A percentile compares a stretch with the other conserved stretches of the same genome.
These are phyloP conservation scores for Shinisaurus crocodilurus DNA, from an alignment of 2,113 vertebrate species.

Conservation along the genomic window DNA sequence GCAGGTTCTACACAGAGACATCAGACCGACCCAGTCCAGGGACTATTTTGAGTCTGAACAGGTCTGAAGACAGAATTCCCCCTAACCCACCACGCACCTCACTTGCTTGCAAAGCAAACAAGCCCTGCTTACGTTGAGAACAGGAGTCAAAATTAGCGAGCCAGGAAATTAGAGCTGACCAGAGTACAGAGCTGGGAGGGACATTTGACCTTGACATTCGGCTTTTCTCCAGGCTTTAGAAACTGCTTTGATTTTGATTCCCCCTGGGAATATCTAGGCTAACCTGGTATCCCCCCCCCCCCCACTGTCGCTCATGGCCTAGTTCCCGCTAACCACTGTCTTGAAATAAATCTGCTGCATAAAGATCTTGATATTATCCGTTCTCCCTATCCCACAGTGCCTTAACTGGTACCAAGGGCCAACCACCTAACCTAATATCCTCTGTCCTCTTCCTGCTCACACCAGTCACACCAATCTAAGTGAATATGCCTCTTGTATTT, in stretches of 20 bases:
- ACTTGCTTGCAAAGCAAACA: slow-evolving; percentile 24
- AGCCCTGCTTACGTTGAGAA: slow-evolving; percentile 16
- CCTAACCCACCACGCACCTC: neutral
- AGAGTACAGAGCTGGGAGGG: slow-evolving; percentile 32
- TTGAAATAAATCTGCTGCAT: neutral
- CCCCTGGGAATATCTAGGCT: slow-evolving; percentile 6
- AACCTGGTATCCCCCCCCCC: neutral
- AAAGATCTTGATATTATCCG: neutral
- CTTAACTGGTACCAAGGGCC: neutral
- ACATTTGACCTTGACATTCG: slow-evolving; percentile 41
- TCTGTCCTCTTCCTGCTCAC: neutral
- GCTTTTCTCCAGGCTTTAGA: slow-evolving; percentile 21
- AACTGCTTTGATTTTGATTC: slow-evolving; percentile 15
- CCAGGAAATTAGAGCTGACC: slow-evolving; percentile 36
- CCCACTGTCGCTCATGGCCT: neutral
- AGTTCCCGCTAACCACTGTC: neutral
- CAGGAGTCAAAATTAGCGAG: slow-evolving; percentile 40
- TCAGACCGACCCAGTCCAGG: neutral
- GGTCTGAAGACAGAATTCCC: slow-evolving; percentile 10
- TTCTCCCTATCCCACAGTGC: neutral
- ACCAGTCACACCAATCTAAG: neutral
- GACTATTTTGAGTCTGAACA: neutral
- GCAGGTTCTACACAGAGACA: neutral
- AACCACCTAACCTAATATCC: neutral
- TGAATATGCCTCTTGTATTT: neutral